phyloP scores from a whole-genome alignment of 35 echinoderm and acorn worm species.

The Ptychodera flava region DNA sequence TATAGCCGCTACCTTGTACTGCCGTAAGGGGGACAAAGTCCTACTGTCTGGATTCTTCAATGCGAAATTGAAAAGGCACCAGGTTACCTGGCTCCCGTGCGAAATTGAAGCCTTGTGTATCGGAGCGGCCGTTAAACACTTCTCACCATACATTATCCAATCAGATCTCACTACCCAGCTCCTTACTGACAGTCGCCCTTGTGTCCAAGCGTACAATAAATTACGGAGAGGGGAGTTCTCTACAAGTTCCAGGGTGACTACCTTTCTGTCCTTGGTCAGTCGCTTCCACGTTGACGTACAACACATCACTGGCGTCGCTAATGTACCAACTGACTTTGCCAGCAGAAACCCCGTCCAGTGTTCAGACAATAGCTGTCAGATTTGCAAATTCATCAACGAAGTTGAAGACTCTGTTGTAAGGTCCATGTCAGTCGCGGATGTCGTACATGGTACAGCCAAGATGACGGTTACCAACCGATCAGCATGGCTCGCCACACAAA shows the following conservation, averaged over 20 bases:
- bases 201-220: neutral
- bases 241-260: slow-evolving; percentile 34
- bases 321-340: slow-evolving; percentile 43
- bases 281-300: slow-evolving; percentile 10
- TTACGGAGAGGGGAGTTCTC: slow-evolving; percentile 43
- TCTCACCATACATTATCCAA: neutral
- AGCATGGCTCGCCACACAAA: neutral
- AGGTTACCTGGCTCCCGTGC: neutral
- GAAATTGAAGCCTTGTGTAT: neutral
- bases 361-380: slow-evolving; percentile 25
- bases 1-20: neutral
- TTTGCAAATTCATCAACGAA: slow-evolving; percentile 19
- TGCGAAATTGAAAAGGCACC: neutral
- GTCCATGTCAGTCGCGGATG: neutral
- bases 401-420: neutral
- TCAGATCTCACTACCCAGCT: neutral
- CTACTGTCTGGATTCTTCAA: neutral
- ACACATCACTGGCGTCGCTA: slow-evolving; percentile 36
- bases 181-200: neutral
- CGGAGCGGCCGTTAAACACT: neutral
- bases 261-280: slow-evolving; percentile 20
- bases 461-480: neutral
- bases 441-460: neutral
- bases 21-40: neutral
- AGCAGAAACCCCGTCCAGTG: slow-evolving; percentile 35